Conservation (phyloP, 2,797 vertebrate species). For the Hoplostethus atlanticus region DNA sequence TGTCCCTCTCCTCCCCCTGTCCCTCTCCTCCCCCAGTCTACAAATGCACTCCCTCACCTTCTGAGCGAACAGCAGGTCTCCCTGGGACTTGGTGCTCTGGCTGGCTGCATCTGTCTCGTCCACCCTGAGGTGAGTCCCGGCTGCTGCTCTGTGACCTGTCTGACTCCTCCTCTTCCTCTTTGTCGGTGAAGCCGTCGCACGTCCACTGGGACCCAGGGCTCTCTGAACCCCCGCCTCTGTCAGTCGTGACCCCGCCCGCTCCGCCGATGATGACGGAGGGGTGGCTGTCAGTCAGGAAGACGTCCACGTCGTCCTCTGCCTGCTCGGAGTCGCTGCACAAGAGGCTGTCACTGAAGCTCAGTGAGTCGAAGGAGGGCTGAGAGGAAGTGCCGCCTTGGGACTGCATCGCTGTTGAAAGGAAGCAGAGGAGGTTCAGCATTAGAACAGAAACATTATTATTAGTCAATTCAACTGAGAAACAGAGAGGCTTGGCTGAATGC, state of each 20-base stretch:
- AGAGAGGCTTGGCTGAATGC: neutral
- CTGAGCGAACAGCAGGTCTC: constrained; percentile 90
- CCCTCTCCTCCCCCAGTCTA: neutral
- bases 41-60: constrained; percentile 82
- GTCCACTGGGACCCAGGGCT: constrained; percentile 79
- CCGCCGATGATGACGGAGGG: constrained; percentile 55
- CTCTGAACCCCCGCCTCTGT: constrained; percentile 30
- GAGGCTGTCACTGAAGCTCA: constrained; percentile 82
- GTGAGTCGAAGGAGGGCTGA: constrained; percentile 82
- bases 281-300: constrained; percentile 81
- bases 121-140: constrained; percentile 16
- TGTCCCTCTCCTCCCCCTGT: neutral
- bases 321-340: constrained; percentile 83
- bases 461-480: neutral
- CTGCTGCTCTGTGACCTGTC: constrained; percentile 36
- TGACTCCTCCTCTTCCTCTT: constrained; percentile 65
- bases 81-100: constrained; percentile 75
- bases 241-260: constrained; percentile 11
- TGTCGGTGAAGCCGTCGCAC: constrained; percentile 70
- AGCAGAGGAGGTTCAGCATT: constrained; percentile 8
- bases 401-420: constrained; percentile 79
- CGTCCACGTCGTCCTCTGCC: constrained; percentile 78
- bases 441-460: constrained; percentile 4
- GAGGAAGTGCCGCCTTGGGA: constrained; percentile 84
- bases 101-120: constrained; percentile 10